These are phyloP conservation scores for Gopherus evgoodei DNA, from an alignment of 2,113 vertebrate species.

Conservation along the genomic window DNA sequence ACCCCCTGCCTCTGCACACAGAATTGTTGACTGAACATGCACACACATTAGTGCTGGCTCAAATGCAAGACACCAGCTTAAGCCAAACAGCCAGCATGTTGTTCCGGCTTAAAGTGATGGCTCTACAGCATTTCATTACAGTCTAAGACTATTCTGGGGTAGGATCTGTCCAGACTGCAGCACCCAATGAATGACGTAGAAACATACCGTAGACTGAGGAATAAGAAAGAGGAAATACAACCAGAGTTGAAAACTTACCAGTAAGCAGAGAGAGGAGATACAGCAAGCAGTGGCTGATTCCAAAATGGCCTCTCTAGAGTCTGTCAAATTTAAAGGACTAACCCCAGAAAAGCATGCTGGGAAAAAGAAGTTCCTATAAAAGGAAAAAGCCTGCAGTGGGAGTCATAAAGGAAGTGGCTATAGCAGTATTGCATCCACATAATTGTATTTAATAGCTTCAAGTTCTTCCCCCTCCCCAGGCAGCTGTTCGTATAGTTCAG, in stretches of 20 bases:
- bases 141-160: not conserved
- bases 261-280: not conserved
- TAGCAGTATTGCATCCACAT: not conserved
- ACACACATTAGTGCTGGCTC: not conserved
- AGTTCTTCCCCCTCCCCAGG: not conserved
- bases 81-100: not conserved
- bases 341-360: too few relatives aligned
- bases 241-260: not conserved
- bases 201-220: not conserved
- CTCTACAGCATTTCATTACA: not conserved
- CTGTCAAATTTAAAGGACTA: not conserved
- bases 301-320: not conserved
- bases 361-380: not conserved
- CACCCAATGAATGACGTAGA: not conserved
- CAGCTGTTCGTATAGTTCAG: too few relatives aligned
- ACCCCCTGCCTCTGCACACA: not conserved
- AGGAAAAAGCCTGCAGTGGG: not conserved
- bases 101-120: too few relatives aligned
- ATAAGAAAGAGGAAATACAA: rapidly evolving
- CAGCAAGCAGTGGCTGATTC: not conserved
- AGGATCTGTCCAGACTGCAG: not conserved
- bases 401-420: not conserved
- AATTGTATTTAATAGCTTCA: not conserved
- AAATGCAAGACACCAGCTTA: not conserved
- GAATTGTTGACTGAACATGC: not conserved